Base-by-base conservation (phyloP, 2,797 vertebrate species). In the Esox masquinongy region DNA sequence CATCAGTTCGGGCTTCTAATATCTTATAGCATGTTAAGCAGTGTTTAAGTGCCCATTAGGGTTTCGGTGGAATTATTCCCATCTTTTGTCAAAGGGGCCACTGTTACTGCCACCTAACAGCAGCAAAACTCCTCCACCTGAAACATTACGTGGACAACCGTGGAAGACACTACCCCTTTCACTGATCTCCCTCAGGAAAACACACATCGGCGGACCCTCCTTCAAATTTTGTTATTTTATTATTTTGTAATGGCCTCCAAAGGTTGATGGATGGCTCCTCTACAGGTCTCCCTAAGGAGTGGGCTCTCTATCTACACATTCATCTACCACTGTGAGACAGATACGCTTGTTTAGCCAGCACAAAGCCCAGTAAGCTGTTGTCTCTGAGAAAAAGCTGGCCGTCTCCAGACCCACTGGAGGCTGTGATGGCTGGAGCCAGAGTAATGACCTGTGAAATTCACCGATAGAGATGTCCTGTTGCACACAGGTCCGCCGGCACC, bases 371-470 rank as follows among this genome's bases (percentile, higher is more conserved):
- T 89, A 89, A 89, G 90, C 88, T 88, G 89, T 87, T 89, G 90
- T 91, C 92, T 90, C 88, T 79, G 83, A 88, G 86, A 86, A 74
- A 50, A 63, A 53, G 70, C 85, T 77, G 85, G 82, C 83, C 84
- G 91, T 91, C 89, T 91, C 88, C 88, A 87, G 88, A 90, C 88
- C 88, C 89, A 90, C 89, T 90, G 89, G 90, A 90, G 90, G 88
- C 87, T 81, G 88, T 83, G 68, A 53, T 79, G 88, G 88, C 90
- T 93, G 93, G 93, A 94, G 93, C 93, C 93, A 87, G 87, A 91
- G 90, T 93, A 94, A 93, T 92, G 92, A 93, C 87, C 91, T 93
- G 91, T 93, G 92, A 93, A 94, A 93, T 92, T 85, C 91, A 89
- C 67, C 83, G 80, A 88, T 87, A 83, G 88, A 92, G 88, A 88